Conservation (phyloP, 2,888 invertebrate species). For the Neocrepidodera transversa region DNA sequence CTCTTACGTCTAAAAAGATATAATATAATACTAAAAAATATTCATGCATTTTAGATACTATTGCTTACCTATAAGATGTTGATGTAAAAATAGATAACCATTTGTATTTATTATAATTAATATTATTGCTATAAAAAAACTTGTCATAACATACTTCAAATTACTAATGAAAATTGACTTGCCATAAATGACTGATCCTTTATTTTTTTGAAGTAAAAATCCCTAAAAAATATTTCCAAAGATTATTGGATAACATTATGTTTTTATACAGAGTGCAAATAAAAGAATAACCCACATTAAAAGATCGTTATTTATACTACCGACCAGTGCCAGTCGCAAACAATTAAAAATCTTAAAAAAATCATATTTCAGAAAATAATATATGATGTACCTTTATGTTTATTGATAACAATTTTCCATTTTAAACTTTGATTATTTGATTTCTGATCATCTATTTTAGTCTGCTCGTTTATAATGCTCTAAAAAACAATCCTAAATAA, state of each 20-base stretch:
- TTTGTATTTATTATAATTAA: conserved; percentile 5
- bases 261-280: too few relatives aligned
- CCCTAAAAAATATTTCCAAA: conserved; percentile 5
- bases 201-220: conserved; percentile 17
- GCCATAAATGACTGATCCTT: conserved; percentile 8
- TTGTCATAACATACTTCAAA: conserved; percentile 7
- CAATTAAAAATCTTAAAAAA: too few relatives aligned
- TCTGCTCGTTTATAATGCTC: too few relatives aligned
- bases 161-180: not conserved
- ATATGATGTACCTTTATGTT: conserved; percentile 34
- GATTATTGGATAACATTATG: too few relatives aligned
- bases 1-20: conserved; percentile 29
- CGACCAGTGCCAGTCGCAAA: too few relatives aligned
- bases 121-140: conserved; percentile 10
- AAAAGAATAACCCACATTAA: too few relatives aligned
- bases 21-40: not conserved
- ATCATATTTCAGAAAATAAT: too few relatives aligned
- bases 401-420: conserved; percentile 47
- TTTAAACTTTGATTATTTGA: conserved; percentile 26
- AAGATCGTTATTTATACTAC: too few relatives aligned
- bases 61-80: conserved; percentile 9
- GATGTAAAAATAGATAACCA: conserved; percentile 5
- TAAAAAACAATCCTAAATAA: not conserved
- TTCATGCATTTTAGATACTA: not conserved
- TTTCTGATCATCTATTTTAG: too few relatives aligned